Evolutionary conservation across 1,140 invertebrate genomes (phyloP).

Genomic region (Bursaphelenchus mucronatus): DNA sequence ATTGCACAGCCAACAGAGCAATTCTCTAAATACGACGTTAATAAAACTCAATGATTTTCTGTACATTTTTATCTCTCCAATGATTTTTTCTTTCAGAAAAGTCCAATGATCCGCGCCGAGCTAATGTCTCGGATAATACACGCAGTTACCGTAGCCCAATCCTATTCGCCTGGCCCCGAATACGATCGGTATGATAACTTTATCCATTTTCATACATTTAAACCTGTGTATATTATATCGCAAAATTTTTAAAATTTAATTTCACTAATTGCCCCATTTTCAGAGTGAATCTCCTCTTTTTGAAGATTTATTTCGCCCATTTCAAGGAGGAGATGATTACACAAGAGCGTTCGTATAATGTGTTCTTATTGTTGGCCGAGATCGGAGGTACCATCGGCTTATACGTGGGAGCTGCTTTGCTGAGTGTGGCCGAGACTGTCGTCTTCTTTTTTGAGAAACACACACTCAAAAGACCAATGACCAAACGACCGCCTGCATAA

Average conservation of each 20-base stretch:
- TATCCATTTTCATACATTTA: no score
- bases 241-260: not conserved
- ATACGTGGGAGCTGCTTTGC: constrained; percentile 25
- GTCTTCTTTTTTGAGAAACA: constrained; percentile 31
- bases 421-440: constrained; percentile 23
- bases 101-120: constrained; percentile 17
- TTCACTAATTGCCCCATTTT: not conserved
- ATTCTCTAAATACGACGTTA: not conserved
- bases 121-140: constrained; percentile 19
- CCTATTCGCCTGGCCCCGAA: constrained; percentile 29
- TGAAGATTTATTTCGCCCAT: constrained; percentile 31
- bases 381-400: constrained; percentile 33
- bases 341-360: constrained; percentile 31
- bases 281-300: constrained; percentile 28
- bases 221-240: no score
- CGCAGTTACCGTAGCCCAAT: constrained; percentile 21
- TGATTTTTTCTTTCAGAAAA: constrained; percentile 18
- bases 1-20: not conserved
- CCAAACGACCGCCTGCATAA: no score
- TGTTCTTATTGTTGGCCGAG: constrained; percentile 31
- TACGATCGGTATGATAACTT: constrained; percentile 20
- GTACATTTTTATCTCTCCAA: no score
- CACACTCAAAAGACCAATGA: not conserved
- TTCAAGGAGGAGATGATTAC: constrained; percentile 31
- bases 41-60: not conserved